phyloP scores from a whole-genome alignment of 64 coral and sea anemone genomes.

The Montipora capricornis region DNA sequence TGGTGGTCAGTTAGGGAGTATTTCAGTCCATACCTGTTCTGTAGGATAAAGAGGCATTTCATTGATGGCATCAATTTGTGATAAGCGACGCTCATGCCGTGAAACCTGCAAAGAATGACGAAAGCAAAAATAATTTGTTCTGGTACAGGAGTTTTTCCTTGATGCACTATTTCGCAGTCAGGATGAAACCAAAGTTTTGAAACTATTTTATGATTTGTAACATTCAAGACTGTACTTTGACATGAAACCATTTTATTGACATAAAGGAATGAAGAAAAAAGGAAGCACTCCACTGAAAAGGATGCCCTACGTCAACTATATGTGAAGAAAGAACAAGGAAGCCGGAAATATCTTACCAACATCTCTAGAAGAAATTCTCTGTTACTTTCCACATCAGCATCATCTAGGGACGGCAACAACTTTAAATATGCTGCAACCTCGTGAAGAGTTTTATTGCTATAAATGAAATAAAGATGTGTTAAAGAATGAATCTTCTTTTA shows the following conservation, averaged over 20 bases:
- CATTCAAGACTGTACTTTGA: too few relatives aligned
- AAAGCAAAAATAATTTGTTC: not conserved
- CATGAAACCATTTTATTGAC: too few relatives aligned
- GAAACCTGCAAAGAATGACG: slow-evolving; percentile 72
- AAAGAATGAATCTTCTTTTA: not conserved
- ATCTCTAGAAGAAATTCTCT: slow-evolving; percentile 93
- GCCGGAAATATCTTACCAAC: slow-evolving; percentile 61
- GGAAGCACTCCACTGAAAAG: too few relatives aligned
- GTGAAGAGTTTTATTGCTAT: slow-evolving; percentile 85
- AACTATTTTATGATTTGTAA: too few relatives aligned
- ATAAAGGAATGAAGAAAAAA: too few relatives aligned
- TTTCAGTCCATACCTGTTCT: slow-evolving; percentile 73
- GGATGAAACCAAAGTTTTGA: not conserved
- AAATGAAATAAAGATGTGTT: not conserved
- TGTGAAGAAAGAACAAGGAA: too few relatives aligned
- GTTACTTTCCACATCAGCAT: slow-evolving; percentile 61
- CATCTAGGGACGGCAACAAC: slow-evolving; percentile 78
- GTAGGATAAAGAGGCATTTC: slow-evolving; percentile 98
- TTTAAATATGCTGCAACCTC: slow-evolving; percentile 97
- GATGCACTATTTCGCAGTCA: not conserved
- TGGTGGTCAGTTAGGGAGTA: not conserved
- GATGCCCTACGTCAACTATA: not conserved
- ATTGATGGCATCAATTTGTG: slow-evolving; percentile 98
- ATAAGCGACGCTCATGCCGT: slow-evolving; percentile 91
- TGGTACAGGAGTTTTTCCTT: not conserved